Evolutionary conservation across 1,140 invertebrate genomes (phyloP).

Genomic region (Drosophila watanabei): DNA sequence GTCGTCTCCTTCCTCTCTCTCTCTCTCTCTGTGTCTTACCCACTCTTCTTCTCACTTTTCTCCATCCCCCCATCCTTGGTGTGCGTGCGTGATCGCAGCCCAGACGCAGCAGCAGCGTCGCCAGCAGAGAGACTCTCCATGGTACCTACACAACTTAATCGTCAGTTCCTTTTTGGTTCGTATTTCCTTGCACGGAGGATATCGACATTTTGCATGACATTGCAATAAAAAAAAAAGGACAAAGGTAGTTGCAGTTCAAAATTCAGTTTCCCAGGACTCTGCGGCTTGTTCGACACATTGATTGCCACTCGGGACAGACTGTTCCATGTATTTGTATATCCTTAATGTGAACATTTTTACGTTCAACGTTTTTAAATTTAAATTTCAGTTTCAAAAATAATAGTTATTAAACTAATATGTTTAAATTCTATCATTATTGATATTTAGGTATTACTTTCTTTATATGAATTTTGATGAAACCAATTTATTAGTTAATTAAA

Average conservation of each 20-base stretch:
- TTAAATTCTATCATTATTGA: too few relatives aligned
- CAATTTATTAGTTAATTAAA: too few relatives aligned
- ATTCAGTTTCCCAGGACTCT: slow-evolving; percentile 8
- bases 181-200: slow-evolving; percentile 22
- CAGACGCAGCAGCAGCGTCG: slow-evolving; percentile 50
- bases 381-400: neutral
- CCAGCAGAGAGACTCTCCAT: slow-evolving; percentile 8
- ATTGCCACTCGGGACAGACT: neutral
- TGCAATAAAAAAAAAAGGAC: neutral
- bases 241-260: neutral
- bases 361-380: neutral
- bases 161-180: slow-evolving; percentile 19
- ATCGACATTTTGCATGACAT: slow-evolving; percentile 28
- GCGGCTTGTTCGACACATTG: neutral
- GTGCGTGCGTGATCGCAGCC: slow-evolving; percentile 44
- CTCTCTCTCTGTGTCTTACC: neutral
- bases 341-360: neutral
- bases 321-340: neutral
- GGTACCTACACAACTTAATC: slow-evolving; percentile 26
- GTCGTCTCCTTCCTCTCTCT: neutral
- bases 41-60: neutral
- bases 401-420: neutral
- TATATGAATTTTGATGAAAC: too few relatives aligned
- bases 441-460: too few relatives aligned
- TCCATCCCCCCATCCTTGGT: slow-evolving; percentile 3